phyloP scores from a whole-genome alignment of 2,888 invertebrate species.

The Drosophila sordidapex region DNA sequence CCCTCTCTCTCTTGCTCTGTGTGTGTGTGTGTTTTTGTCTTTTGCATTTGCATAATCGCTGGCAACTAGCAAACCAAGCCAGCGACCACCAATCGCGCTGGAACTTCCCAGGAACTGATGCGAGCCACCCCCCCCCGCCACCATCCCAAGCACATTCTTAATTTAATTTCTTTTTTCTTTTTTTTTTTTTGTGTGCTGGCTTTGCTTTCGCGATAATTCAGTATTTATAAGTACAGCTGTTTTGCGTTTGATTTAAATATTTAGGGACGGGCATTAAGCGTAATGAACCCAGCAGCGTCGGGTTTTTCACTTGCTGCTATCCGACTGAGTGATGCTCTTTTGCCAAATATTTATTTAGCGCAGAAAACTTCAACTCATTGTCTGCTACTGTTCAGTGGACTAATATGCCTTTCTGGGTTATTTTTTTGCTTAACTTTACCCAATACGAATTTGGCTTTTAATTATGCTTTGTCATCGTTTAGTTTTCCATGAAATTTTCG shows the following conservation, averaged over 20 bases:
- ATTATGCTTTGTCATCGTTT: neutral
- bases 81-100: neutral
- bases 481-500: no score
- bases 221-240: constrained; percentile 57
- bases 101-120: constrained; percentile 22
- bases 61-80: constrained; percentile 50
- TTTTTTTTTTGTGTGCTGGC: neutral
- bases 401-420: no score
- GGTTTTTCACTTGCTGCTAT: neutral
- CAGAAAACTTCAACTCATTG: no score
- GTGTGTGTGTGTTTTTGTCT: constrained; percentile 32
- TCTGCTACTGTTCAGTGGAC: no score
- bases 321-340: neutral
- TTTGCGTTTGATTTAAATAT: constrained; percentile 49
- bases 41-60: constrained; percentile 73
- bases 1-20: no score
- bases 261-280: constrained; percentile 16
- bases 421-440: neutral
- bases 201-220: constrained; percentile 36
- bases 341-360: neutral
- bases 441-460: neutral
- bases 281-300: neutral
- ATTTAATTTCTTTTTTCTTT: neutral
- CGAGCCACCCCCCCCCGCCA: neutral
- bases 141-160: neutral